These are phyloP conservation scores for Bufo bufo DNA, from an alignment of 2,113 vertebrate species.

Conservation along the genomic window DNA sequence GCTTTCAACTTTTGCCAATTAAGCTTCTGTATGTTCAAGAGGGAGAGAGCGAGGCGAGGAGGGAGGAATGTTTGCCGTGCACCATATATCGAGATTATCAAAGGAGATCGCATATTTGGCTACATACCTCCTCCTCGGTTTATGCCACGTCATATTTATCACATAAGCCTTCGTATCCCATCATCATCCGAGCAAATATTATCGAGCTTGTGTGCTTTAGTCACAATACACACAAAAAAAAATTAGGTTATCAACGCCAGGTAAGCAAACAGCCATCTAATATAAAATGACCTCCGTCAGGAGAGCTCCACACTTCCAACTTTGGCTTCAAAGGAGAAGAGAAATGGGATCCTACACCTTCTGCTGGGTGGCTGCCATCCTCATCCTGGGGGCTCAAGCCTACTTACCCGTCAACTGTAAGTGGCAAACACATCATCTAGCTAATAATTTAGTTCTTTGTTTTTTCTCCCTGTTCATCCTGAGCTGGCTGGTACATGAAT, in stretches of 20 bases:
- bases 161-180: conserved; percentile 24
- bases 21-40: background rate
- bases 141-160: conserved; percentile 52
- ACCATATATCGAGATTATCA: background rate
- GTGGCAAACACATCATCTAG: background rate
- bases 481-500: background rate
- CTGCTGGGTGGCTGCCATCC: conserved; percentile 18
- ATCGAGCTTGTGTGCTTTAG: conserved; percentile 20
- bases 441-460: background rate
- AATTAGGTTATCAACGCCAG: conserved; percentile 29
- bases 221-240: conserved; percentile 16
- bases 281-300: background rate
- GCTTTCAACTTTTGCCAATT: background rate
- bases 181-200: conserved; percentile 34
- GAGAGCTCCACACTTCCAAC: background rate
- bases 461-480: background rate
- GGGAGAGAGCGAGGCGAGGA: background rate
- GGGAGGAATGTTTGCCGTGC: background rate
- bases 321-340: background rate
- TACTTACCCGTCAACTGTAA: conserved; percentile 43
- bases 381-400: conserved; percentile 7
- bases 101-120: background rate
- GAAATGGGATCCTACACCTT: background rate
- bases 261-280: conserved; percentile 40
- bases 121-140: background rate